These are phyloP conservation scores for Limnothrissa miodon DNA, from an alignment of 2,113 vertebrate species.

Conservation along the genomic window DNA sequence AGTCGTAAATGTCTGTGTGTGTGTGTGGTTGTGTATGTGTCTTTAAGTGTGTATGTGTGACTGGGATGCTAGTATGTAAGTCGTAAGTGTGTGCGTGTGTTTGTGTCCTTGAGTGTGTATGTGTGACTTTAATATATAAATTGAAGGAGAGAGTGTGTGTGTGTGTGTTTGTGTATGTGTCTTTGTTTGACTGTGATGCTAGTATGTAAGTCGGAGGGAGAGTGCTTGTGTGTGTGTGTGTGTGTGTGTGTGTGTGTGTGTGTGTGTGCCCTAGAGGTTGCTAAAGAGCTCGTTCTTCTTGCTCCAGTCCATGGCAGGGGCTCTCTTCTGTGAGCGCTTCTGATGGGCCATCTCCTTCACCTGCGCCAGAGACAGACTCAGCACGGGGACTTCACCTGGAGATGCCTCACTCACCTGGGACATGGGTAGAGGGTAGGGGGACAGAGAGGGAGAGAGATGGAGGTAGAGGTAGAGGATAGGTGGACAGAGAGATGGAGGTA, in stretches of 20 bases:
- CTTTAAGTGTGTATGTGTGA: not conserved
- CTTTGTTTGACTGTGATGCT: not conserved
- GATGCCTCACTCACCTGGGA: slow-evolving; percentile 53
- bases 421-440: not conserved
- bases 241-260: not conserved
- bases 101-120: not conserved
- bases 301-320: slow-evolving; percentile 98
- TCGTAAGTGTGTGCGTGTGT: not conserved
- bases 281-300: slow-evolving; percentile 98
- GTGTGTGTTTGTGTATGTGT: not conserved
- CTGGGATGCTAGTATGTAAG: not conserved
- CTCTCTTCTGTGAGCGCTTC: slow-evolving; percentile 91
- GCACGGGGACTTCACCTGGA: slow-evolving; percentile 71
- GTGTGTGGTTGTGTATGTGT: not conserved
- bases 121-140: too few species aligned
- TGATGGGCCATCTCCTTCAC: slow-evolving; percentile 91
- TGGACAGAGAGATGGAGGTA: not conserved
- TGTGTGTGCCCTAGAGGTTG: slow-evolving; percentile 77
- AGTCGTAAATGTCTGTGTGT: not conserved
- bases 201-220: slow-evolving; percentile 25
- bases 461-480: too few species aligned
- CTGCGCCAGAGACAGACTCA: slow-evolving; percentile 85
- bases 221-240: slow-evolving; percentile 29
- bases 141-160: not conserved
- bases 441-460: not conserved